Evolutionary conservation across 2,888 invertebrate species (phyloP).

Genomic region (Podabrus alpinus): DNA sequence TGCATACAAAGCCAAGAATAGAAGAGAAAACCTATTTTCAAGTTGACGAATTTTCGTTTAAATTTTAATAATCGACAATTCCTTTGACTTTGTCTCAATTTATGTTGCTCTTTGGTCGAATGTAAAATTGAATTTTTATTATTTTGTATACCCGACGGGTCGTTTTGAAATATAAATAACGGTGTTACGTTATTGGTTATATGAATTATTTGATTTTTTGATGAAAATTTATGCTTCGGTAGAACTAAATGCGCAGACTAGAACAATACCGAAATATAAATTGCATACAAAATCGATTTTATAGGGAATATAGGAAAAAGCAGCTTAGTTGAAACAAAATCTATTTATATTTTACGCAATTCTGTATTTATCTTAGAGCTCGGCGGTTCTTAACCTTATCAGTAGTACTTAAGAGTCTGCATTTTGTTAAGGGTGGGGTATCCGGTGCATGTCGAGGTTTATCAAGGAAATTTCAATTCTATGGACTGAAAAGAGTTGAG

Average conservation of each 20-base stretch:
- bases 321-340: not conserved
- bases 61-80: not conserved
- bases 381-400: too few species aligned
- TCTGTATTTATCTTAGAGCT: too few species aligned
- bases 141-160: not conserved
- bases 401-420: too few species aligned
- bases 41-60: not conserved
- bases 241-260: constrained; percentile 10
- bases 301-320: not conserved
- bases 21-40: not conserved
- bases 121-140: not conserved
- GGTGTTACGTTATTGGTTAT: not conserved
- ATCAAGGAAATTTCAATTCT: too few species aligned
- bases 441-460: too few species aligned
- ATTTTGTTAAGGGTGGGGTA: too few species aligned
- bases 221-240: constrained; percentile 15
- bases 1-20: not conserved
- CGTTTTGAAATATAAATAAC: not conserved
- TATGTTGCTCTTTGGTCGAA: not conserved
- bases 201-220: not conserved
- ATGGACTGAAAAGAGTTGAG: too few species aligned
- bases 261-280: constrained; percentile 9
- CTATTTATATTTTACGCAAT: not conserved
- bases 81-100: not conserved
- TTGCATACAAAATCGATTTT: not conserved